Conservation (phyloP, 2,888 invertebrate species). For the Tribolium freemani region DNA sequence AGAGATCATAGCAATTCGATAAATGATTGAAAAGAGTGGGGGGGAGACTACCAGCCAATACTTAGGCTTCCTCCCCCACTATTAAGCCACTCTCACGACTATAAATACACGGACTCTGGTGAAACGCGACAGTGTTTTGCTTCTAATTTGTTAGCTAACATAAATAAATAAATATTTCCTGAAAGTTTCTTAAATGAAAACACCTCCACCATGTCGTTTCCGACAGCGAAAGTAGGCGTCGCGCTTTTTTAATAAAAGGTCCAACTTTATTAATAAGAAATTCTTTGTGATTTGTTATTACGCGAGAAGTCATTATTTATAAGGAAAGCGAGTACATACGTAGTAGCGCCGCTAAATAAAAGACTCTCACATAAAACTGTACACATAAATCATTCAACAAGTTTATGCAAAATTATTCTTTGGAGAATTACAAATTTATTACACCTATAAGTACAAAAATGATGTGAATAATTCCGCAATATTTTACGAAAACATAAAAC, state of each 20-base stretch:
- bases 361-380: not conserved
- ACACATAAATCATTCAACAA: conserved; percentile 9
- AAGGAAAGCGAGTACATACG: not conserved
- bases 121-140: too few species aligned
- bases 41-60: too few species aligned
- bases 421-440: conserved; percentile 13
- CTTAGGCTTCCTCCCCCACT: too few species aligned
- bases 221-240: not conserved
- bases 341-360: not conserved
- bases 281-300: conserved; percentile 1
- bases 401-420: conserved; percentile 9
- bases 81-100: too few species aligned
- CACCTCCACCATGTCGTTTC: not conserved
- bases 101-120: not conserved
- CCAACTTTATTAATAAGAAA: conserved; percentile 24
- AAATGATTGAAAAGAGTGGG: too few species aligned
- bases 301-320: not conserved
- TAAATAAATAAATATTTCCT: not conserved
- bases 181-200: not conserved
- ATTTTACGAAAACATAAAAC: not conserved
- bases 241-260: conserved; percentile 12
- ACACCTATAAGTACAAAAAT: conserved; percentile 14
- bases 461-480: conserved; percentile 3
- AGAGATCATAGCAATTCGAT: too few species aligned
- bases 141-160: not conserved